Evolutionary conservation across 2,888 invertebrate species (phyloP).

Genomic region (Hipparchia sbordonii): DNA sequence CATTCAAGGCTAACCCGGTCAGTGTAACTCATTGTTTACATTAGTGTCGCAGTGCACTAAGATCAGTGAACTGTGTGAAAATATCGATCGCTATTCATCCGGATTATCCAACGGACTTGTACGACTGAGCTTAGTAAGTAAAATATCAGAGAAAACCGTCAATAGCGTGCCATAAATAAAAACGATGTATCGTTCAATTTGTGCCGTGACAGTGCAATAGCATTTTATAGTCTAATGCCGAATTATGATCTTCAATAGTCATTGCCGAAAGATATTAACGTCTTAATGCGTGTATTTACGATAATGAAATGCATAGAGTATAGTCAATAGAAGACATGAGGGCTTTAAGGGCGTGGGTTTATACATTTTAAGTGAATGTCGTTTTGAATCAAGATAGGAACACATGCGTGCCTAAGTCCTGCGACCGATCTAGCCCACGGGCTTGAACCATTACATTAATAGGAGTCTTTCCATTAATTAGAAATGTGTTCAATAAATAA

Average conservation of each 20-base stretch:
- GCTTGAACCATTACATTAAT: conserved; percentile 58
- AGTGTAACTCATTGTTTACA: conserved; percentile 76
- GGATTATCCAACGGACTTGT: conserved; percentile 16
- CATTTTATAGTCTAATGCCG: conserved; percentile 12
- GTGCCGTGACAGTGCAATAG: not conserved
- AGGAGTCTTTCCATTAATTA: conserved; percentile 37
- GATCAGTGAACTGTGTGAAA: conserved; percentile 30
- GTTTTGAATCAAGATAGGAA: conserved; percentile 56
- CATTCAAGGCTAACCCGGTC: conserved; percentile 82
- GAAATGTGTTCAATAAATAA: conserved; percentile 37
- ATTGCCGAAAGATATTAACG: conserved; percentile 28
- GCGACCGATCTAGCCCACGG: conserved; percentile 52
- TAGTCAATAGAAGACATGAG: conserved; percentile 35
- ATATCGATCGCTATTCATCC: conserved; percentile 13
- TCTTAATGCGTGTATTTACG: conserved; percentile 38
- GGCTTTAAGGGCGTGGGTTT: conserved; percentile 54
- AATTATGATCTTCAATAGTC: conserved; percentile 17
- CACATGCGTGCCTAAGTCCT: conserved; percentile 59
- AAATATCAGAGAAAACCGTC: not conserved
- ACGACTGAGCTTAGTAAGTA: not conserved
- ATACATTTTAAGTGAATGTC: conserved; percentile 51
- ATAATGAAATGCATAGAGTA: conserved; percentile 45
- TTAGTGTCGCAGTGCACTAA: conserved; percentile 37
- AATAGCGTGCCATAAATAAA: conserved; percentile 8
- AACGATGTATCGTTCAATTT: conserved; percentile 4